Conservation (phyloP, 2,888 invertebrate genomes). For the Synanthedon myopaeformis region DNA sequence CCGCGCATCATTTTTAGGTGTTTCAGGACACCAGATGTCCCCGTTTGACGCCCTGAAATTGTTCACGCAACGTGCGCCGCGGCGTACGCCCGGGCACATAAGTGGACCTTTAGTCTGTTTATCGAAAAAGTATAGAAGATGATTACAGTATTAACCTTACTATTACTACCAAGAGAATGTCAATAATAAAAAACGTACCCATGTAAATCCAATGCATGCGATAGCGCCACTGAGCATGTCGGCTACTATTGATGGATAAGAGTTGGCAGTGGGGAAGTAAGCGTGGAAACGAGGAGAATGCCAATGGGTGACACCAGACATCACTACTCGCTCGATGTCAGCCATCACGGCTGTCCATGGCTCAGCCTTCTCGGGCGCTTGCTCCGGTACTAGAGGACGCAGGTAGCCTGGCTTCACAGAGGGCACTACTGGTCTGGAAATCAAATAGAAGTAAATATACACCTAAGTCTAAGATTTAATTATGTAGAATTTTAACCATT, state of each 20-base stretch:
- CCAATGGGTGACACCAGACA: slow-evolving; percentile 99
- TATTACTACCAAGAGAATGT: not conserved
- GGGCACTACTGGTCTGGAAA: slow-evolving; percentile 84
- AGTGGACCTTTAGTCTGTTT: too few species aligned
- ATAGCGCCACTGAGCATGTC: slow-evolving; percentile 96
- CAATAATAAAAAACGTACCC: slow-evolving; percentile 73
- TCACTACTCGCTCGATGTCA: slow-evolving; percentile 94
- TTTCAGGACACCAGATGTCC: too few species aligned
- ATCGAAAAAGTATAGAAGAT: not conserved
- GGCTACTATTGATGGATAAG: slow-evolving; percentile 93
- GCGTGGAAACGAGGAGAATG: slow-evolving; percentile 96
- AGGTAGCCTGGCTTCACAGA: slow-evolving; percentile 95
- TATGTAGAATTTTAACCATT: too few species aligned
- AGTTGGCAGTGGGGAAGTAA: slow-evolving; percentile 94
- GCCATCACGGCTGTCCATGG: slow-evolving; percentile 91
- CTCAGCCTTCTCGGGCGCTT: slow-evolving; percentile 87
- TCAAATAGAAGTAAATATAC: not conserved
- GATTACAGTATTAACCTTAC: slow-evolving; percentile 1
- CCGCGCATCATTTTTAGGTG: too few species aligned
- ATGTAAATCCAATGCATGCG: slow-evolving; percentile 95
- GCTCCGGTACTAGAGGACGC: slow-evolving; percentile 84
- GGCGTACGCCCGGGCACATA: too few species aligned
- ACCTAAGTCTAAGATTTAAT: too few species aligned
- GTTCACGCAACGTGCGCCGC: too few species aligned
- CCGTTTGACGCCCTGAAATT: too few species aligned